These are phyloP conservation scores for Centropus bengalensis DNA, from an alignment of 2,113 vertebrate genomes.

Conservation along the genomic window DNA sequence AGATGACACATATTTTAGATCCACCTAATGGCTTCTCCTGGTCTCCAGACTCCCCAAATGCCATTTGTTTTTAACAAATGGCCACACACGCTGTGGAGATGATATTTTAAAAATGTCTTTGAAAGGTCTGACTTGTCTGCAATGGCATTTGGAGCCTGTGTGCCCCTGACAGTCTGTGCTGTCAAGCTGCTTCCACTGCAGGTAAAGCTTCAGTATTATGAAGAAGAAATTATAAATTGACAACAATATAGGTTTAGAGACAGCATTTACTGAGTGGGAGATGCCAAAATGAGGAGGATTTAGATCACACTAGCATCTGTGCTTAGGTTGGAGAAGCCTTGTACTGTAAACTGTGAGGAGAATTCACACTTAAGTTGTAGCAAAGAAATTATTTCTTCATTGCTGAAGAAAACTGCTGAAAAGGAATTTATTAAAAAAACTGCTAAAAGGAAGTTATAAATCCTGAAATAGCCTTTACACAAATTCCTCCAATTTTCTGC, in stretches of 20 bases:
- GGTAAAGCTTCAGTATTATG: background rate
- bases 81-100: conserved; percentile 23
- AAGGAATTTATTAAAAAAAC: background rate
- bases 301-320: background rate
- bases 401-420: background rate
- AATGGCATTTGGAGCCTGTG: conserved; percentile 29
- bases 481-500: background rate
- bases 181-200: background rate
- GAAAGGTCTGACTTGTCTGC: conserved; percentile 29
- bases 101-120: conserved; percentile 61
- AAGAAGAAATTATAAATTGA: background rate
- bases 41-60: conserved; percentile 31
- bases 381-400: background rate
- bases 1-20: conserved; percentile 63
- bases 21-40: conserved; percentile 36
- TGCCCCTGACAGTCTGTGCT: conserved; percentile 35
- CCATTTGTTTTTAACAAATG: conserved; percentile 71
- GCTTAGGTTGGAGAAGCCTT: background rate
- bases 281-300: background rate
- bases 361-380: background rate
- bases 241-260: background rate
- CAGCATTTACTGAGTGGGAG: background rate
- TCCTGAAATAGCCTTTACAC: background rate
- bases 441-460: background rate
- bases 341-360: background rate